Evolutionary conservation across 1,140 invertebrate species (phyloP).

Genomic region (Drosophila albomicans): DNA sequence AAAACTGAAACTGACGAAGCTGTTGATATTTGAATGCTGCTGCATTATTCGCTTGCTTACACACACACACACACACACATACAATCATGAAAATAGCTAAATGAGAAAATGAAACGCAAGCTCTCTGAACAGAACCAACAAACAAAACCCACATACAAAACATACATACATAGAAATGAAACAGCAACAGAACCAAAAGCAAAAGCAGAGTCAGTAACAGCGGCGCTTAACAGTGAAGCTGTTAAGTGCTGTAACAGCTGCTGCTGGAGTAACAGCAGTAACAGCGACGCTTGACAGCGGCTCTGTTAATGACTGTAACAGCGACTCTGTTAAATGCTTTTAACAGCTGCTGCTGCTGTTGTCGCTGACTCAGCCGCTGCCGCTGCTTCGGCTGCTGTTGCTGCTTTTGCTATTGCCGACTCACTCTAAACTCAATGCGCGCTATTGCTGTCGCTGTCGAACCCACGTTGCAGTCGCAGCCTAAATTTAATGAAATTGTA

Average conservation of each 20-base stretch:
- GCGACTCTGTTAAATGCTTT: conserved; percentile 5
- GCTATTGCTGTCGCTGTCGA: conserved; percentile 50
- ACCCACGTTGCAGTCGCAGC: conserved; percentile 53
- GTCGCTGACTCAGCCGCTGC: conserved; percentile 43
- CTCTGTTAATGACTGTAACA: conserved; percentile 7
- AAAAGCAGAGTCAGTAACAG: conserved; percentile 25
- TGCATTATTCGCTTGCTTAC: conserved; percentile 65
- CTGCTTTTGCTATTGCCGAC: conserved; percentile 26
- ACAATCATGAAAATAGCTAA: conserved; percentile 1
- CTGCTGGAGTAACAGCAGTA: no score
- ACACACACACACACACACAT: conserved; percentile 22
- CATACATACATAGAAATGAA: conserved; percentile 21
- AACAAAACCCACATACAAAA: not conserved
- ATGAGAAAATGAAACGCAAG: conserved; percentile 30
- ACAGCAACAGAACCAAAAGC: conserved; percentile 31
- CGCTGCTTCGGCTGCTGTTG: conserved; percentile 38
- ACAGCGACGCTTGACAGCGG: no score
- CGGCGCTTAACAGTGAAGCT: no score
- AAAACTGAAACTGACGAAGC: conserved; percentile 30
- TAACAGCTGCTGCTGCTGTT: conserved; percentile 18
- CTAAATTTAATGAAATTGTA: conserved; percentile 39
- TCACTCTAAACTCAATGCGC: conserved; percentile 53
- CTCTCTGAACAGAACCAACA: conserved; percentile 57
- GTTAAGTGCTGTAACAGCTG: conserved; percentile 6
- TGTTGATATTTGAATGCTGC: conserved; percentile 66